A percentile compares a stretch with the other conserved stretches of the same genome.
These are phyloP conservation scores for Machimus rusticus DNA, from an alignment of 2,888 invertebrate genomes.

Conservation along the genomic window DNA sequence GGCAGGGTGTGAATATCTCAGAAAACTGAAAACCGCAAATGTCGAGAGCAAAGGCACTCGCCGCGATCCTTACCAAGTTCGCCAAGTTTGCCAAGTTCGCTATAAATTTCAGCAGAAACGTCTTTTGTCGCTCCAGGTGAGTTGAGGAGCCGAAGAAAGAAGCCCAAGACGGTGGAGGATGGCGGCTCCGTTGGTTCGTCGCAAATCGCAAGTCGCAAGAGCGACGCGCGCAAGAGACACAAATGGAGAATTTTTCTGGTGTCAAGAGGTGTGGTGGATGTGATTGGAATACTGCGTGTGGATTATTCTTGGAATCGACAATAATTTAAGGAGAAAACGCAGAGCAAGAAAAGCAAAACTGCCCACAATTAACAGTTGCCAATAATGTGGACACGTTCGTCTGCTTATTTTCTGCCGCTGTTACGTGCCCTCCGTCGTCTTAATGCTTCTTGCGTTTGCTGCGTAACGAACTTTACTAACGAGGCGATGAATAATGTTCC, in stretches of 20 bases:
- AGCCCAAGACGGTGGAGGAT: neutral
- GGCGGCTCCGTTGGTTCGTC: neutral
- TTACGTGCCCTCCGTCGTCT: neutral
- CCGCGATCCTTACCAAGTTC: slow-evolving; percentile 5
- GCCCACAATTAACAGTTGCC: slow-evolving; percentile 7
- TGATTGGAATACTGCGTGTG: slow-evolving; percentile 30
- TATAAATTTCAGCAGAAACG: slow-evolving; percentile 19
- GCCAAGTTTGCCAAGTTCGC: slow-evolving; percentile 2
- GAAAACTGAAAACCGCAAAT: slow-evolving; percentile 12
- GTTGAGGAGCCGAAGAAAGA: neutral
- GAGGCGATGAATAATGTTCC: neutral
- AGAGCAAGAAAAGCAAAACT: neutral
- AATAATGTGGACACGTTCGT: neutral
- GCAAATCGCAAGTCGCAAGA: neutral
- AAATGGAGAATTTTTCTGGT: slow-evolving; percentile 14
- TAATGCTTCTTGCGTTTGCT: neutral
- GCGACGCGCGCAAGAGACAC: neutral
- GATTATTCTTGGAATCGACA: slow-evolving; percentile 24
- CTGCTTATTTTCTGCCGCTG: neutral
- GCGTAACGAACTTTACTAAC: neutral
- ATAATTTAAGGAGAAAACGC: slow-evolving; percentile 8
- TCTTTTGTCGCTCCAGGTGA: neutral
- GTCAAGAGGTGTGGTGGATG: slow-evolving; percentile 28
- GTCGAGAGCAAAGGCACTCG: neutral
- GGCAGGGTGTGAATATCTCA: neutral